These are phyloP conservation scores for Hirtodrosophila trivittata DNA, from an alignment of 2,888 invertebrate species.

Conservation along the genomic window DNA sequence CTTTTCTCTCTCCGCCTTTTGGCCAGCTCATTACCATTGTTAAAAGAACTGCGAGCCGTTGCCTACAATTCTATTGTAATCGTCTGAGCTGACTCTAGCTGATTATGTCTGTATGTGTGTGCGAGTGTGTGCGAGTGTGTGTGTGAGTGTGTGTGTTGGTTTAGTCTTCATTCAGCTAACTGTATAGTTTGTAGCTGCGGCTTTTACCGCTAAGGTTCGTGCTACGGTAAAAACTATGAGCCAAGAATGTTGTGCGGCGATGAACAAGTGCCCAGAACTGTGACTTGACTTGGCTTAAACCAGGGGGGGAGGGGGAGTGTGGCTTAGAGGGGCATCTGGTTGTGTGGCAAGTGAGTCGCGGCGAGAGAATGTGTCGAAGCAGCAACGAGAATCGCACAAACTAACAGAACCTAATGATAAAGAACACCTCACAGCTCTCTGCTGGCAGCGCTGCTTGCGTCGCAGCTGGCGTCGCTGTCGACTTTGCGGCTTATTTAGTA, in stretches of 20 bases:
- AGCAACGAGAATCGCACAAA: conserved; percentile 68
- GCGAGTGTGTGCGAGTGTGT: conserved; percentile 18
- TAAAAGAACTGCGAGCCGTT: conserved; percentile 40
- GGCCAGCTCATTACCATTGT: conserved; percentile 58
- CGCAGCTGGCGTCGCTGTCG: conserved; percentile 16
- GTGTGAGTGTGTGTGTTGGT: conserved; percentile 22
- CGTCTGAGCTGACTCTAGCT: conserved; percentile 17
- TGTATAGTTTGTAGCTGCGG: conserved; percentile 84
- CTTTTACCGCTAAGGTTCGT: conserved; percentile 84
- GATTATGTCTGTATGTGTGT: conserved; percentile 2
- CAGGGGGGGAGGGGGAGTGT: neutral
- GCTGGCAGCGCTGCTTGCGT: neutral
- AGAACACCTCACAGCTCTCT: conserved; percentile 50
- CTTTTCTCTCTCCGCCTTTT: neutral
- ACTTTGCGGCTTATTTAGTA: conserved; percentile 77
- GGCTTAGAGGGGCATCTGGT: conserved; percentile 6
- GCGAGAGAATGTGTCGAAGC: conserved; percentile 73
- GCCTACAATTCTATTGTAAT: conserved; percentile 52
- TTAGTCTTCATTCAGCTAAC: conserved; percentile 75
- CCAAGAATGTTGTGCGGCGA: conserved; percentile 47
- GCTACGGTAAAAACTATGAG: conserved; percentile 83
- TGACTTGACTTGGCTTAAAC: conserved; percentile 49
- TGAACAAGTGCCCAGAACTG: conserved; percentile 53
- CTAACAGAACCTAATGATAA: conserved; percentile 80
- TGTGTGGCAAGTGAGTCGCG: conserved; percentile 76